Evolutionary conservation across 1,140 invertebrate species (phyloP).

Genomic region (Pectinophora gossypiella): DNA sequence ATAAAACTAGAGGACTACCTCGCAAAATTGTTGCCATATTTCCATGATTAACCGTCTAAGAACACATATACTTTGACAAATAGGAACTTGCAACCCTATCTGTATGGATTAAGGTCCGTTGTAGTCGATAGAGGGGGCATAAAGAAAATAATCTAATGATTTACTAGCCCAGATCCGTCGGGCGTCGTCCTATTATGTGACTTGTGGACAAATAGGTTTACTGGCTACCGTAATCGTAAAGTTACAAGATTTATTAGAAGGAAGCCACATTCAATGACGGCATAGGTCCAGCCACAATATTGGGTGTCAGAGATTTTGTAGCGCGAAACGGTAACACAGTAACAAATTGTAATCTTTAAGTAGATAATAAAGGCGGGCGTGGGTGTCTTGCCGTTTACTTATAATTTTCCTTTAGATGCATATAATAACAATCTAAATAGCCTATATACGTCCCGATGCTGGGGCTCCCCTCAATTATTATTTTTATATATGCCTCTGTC

Average conservation of each 20-base stretch:
- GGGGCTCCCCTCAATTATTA: no score
- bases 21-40: slow-evolving; percentile 41
- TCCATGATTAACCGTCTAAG: slow-evolving; percentile 33
- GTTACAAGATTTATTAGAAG: slow-evolving; percentile 39
- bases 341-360: no score
- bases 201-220: slow-evolving; percentile 66
- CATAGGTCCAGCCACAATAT: no score
- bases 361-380: no score
- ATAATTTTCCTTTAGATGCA: no score
- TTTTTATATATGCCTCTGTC: no score
- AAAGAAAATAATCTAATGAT: slow-evolving; percentile 53
- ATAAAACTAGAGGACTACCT: slow-evolving; percentile 32
- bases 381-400: no score
- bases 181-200: slow-evolving; percentile 50
- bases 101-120: slow-evolving; percentile 11
- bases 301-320: no score
- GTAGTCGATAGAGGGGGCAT: slow-evolving; percentile 13
- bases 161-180: slow-evolving; percentile 57
- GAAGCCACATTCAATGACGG: no score
- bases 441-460: no score
- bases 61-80: slow-evolving; percentile 8
- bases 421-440: no score
- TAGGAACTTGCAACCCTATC: background rate
- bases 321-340: no score
- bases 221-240: slow-evolving; percentile 58